phyloP scores from a whole-genome alignment of 1,140 invertebrate genomes.

The Protaetia brevitarsis region DNA sequence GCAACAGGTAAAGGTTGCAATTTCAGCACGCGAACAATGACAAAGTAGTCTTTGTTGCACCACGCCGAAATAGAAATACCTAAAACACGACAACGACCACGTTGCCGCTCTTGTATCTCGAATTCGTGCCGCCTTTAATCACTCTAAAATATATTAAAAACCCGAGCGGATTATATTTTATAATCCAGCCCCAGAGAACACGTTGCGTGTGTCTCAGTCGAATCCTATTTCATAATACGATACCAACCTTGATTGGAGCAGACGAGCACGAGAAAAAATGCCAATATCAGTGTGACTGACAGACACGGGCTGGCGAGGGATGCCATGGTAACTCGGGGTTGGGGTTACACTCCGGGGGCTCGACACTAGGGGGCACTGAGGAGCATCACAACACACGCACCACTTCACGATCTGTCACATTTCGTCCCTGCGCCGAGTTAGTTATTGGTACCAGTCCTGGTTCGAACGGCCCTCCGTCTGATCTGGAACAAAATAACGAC shows the following conservation, averaged over 20 bases:
- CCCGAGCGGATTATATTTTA: background rate
- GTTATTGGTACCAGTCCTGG: conserved; percentile 12
- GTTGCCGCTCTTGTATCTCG: too few species aligned
- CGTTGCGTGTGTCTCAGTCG: background rate
- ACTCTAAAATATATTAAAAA: background rate
- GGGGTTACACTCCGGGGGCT: conserved; percentile 29
- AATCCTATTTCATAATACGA: conserved; percentile 36
- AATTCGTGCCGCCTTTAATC: conserved; percentile 1
- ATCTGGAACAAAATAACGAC: conserved; percentile 20
- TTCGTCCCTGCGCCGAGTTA: conserved; percentile 31
- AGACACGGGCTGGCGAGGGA: conserved; percentile 34
- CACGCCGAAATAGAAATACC: too few species aligned
- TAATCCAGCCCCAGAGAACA: background rate
- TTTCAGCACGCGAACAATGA: too few species aligned
- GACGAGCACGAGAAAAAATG: conserved; percentile 38
- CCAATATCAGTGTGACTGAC: conserved; percentile 43
- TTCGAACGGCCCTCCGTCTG: background rate
- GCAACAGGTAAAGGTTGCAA: background rate
- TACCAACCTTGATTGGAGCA: conserved; percentile 42
- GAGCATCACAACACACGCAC: conserved; percentile 38
- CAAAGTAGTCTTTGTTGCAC: too few species aligned
- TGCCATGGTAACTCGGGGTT: conserved; percentile 39
- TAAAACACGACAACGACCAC: too few species aligned
- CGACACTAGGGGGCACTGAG: conserved; percentile 34
- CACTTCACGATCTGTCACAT: conserved; percentile 40